Evolutionary conservation across 2,113 vertebrate genomes (phyloP).

Genomic region (Paradisaea rubra): DNA sequence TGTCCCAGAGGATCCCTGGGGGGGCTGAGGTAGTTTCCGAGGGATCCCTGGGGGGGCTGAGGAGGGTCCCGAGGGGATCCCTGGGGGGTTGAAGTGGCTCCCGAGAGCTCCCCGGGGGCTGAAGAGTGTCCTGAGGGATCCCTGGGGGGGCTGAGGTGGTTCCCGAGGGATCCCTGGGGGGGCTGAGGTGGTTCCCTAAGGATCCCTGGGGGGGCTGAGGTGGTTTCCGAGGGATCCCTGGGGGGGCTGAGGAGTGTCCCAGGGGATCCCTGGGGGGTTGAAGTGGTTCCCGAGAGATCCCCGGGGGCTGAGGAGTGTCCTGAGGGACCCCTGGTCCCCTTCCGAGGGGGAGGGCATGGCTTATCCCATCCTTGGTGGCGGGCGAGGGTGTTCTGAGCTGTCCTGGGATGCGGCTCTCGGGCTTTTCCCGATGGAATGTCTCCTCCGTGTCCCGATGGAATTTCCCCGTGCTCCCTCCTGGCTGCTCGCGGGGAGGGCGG

Average conservation of each 20-base stretch:
- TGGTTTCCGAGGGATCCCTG: fast-evolving
- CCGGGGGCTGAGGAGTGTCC: background rate
- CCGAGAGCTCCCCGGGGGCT: too few relatives aligned
- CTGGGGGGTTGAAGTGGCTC: background rate
- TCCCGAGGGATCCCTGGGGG: background rate
- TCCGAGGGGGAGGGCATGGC: background rate
- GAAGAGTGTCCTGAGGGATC: too few relatives aligned
- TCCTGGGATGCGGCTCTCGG: background rate
- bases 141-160: background rate
- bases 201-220: background rate
- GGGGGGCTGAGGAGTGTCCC: background rate
- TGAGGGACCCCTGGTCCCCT: background rate
- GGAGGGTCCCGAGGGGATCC: background rate
- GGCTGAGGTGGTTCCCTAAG: background rate
- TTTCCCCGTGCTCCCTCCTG: background rate
- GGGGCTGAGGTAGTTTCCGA: background rate
- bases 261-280: background rate
- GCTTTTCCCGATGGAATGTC: background rate
- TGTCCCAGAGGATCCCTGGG: fast-evolving
- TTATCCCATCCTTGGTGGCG: too few relatives aligned
- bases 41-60: too few relatives aligned
- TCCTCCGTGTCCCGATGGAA: background rate
- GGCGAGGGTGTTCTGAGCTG: background rate
- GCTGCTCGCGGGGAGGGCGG: background rate
- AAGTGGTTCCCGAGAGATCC: background rate